Conservation (phyloP, 92 coral and sea anemone genomes). For the Siderastrea radians region DNA sequence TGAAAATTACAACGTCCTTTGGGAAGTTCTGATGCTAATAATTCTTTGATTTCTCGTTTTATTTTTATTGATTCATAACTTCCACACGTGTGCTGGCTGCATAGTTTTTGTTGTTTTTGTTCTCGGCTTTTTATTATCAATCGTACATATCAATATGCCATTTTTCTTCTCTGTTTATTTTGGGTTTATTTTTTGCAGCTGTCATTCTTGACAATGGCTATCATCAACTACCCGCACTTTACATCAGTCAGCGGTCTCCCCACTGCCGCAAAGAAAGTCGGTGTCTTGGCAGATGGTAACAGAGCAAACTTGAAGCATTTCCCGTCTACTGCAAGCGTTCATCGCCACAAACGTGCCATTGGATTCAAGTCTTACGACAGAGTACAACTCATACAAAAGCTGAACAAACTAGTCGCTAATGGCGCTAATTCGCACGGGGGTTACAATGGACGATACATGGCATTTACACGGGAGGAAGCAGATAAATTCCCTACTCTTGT, state of each 20-base stretch:
- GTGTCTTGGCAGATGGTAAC: not conserved
- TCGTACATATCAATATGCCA: no score
- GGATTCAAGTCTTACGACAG: constrained; percentile 5
- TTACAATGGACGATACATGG: constrained; percentile 48
- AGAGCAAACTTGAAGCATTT: not conserved
- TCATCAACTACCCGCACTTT: not conserved
- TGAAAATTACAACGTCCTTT: no score
- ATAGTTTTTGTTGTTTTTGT: no score
- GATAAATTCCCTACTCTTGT: constrained; percentile 29
- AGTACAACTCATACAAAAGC: constrained; percentile 11
- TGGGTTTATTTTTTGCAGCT: not conserved
- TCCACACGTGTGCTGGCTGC: no score
- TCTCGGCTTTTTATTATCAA: no score
- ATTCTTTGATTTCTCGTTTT: no score
- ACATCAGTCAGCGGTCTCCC: constrained; percentile 16
- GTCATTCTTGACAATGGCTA: not conserved
- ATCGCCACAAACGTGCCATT: not conserved
- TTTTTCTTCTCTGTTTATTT: no score
- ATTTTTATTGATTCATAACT: no score
- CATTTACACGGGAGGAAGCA: constrained; percentile 29
- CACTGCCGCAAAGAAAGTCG: not conserved
- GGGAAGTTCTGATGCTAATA: no score
- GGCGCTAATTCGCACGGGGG: constrained; percentile 6
- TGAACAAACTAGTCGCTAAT: constrained; percentile 1
- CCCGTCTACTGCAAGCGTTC: not conserved